Base-by-base conservation (phyloP, 2,797 vertebrate species). In the Euthynnus affinis region DNA sequence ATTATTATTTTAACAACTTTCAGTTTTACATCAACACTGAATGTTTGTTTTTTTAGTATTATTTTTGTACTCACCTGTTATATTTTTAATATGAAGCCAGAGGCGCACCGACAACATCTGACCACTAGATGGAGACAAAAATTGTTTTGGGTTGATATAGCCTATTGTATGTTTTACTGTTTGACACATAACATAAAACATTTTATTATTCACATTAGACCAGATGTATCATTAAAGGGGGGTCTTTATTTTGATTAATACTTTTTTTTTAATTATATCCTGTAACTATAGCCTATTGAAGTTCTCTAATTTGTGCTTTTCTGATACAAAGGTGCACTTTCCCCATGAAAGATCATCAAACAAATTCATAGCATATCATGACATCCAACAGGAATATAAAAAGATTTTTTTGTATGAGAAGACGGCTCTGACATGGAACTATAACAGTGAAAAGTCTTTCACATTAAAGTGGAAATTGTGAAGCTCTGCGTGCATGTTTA, bases 81-180 rank as follows among this genome's bases (percentile, higher is more conserved):
- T 37, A 13, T 42, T 42, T 29, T 49, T 40, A 2, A 5, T 9
- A 1, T 17, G 9, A 7, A 37, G 1, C 27, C 3, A 3, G 0
- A 10, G 18, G 1, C 1, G 14, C 51, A 34, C 0, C 49, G 23
- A 42, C 56, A 17, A 37, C 12, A 27, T 10, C 0, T 65, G 25
- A 3, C 77, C 88, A 72, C 76, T 67, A 85, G 90, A 83, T 64
- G 79, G 76, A 60, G 76, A 83, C 80, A 70, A 14, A 63, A 3
- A 17, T 2, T 7, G 7, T 20, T 57, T 34, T 34, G 14, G 34
- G 9, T 1, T 42, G 20, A 29, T 29, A 29, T 3, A 29, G n/a
- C n/a, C n/a, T n/a, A n/a, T n/a, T 4, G 0, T 20, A 32, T 44
- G 4, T 17, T 1, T 29, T 29, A 3, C 9, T 23, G 32, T 27